phyloP scores from a whole-genome alignment of 2,797 vertebrate species.

The Enteromius mattozi region DNA sequence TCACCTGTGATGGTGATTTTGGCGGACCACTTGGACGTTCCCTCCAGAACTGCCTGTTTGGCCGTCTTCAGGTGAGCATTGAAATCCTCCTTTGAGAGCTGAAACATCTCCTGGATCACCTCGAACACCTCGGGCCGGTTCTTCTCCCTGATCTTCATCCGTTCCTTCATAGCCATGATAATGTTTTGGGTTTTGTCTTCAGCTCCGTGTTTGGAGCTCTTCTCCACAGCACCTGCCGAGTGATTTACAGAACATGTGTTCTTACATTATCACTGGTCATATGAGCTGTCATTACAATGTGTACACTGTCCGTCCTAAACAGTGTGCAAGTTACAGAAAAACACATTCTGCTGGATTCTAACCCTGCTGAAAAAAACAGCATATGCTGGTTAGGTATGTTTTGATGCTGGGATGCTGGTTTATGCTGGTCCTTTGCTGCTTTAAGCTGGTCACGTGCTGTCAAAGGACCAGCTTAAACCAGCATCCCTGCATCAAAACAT shows the following conservation, averaged over 20 bases:
- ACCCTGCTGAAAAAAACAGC: neutral
- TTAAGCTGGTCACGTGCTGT: too few species aligned
- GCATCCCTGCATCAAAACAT: too few species aligned
- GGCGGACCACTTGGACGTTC: constrained; percentile 98
- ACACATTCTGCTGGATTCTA: neutral
- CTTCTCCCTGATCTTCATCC: constrained; percentile 97
- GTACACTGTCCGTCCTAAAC: neutral
- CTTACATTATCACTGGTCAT: too few species aligned
- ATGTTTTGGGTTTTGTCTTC: constrained; percentile 98
- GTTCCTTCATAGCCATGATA: constrained; percentile 98
- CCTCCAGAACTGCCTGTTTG: constrained; percentile 94
- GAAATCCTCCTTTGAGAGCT: constrained; percentile 92
- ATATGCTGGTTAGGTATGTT: too few species aligned
- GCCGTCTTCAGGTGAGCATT: constrained; percentile 88
- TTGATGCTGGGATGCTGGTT: too few species aligned
- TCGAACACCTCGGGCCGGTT: constrained; percentile 96
- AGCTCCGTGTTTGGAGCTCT: constrained; percentile 97
- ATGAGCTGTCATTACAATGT: neutral
- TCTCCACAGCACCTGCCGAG: constrained; percentile 91
- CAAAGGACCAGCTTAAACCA: too few species aligned
- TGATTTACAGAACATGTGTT: neutral
- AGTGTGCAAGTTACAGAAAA: neutral
- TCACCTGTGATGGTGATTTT: constrained; percentile 96
- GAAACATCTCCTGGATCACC: constrained; percentile 95
- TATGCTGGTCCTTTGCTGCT: too few species aligned